Conservation (phyloP, 2,888 invertebrate species). For the Drosophila ustulata region DNA sequence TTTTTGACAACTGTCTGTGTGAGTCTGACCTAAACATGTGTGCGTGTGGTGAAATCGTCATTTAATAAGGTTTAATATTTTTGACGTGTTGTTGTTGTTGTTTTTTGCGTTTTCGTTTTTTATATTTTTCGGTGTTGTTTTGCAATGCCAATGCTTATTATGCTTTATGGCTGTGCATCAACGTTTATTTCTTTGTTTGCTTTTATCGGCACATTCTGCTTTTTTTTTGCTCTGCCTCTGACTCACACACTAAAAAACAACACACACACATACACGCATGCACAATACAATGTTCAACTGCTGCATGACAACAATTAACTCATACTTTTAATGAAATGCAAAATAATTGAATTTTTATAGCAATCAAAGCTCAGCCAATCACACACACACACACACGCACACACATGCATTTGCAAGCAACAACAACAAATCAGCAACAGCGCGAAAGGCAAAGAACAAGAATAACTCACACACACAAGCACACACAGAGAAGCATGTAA, state of each 20-base stretch:
- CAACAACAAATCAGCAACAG: slow-evolving; percentile 45
- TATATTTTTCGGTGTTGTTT: slow-evolving; percentile 11
- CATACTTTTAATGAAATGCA: slow-evolving; percentile 73
- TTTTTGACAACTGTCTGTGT: slow-evolving; percentile 20
- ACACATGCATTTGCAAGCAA: slow-evolving; percentile 40
- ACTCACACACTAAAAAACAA: slow-evolving; percentile 61
- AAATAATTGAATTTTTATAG: slow-evolving; percentile 64
- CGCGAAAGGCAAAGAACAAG: slow-evolving; percentile 36
- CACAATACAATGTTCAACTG: slow-evolving; percentile 29
- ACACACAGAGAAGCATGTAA: slow-evolving; percentile 22
- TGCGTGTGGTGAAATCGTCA: slow-evolving; percentile 66
- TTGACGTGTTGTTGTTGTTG: slow-evolving; percentile 29
- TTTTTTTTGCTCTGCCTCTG: slow-evolving; percentile 45
- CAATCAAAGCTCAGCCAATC: slow-evolving; percentile 53
- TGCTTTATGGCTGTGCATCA: slow-evolving; percentile 52
- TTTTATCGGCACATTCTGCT: slow-evolving; percentile 67
- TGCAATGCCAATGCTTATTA: slow-evolving; percentile 49
- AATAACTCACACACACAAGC: slow-evolving; percentile 20
- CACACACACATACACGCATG: slow-evolving; percentile 19
- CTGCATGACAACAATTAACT: slow-evolving; percentile 58
- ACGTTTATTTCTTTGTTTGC: slow-evolving; percentile 70
- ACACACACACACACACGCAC: slow-evolving; percentile 30
- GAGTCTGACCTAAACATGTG: not conserved
- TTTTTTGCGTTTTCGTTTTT: not conserved
- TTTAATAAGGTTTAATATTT: slow-evolving; percentile 43